phyloP scores from a whole-genome alignment of 2,888 invertebrate species.

The Mermis nigrescens region DNA sequence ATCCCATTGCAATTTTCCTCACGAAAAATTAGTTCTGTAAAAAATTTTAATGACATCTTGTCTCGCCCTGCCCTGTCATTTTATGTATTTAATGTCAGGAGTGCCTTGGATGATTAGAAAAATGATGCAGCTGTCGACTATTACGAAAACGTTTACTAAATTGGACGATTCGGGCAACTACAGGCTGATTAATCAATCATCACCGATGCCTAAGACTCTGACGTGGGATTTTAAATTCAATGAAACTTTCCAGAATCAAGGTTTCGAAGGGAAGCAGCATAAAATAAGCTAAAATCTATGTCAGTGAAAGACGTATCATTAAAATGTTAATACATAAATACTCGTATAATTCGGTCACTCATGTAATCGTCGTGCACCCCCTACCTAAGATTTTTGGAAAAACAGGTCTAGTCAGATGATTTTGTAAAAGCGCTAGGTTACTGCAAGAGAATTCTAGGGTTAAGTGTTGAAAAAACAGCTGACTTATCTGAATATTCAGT shows the following conservation, averaged over 20 bases:
- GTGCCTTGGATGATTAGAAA: constrained; percentile 4
- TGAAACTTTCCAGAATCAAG: not conserved
- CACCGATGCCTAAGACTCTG: not conserved
- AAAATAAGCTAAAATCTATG: not conserved
- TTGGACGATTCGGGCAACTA: not conserved
- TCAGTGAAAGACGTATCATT: not conserved
- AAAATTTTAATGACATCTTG: no score
- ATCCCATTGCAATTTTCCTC: no score
- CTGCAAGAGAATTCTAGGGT: no score
- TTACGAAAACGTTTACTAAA: not conserved
- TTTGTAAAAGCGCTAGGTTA: no score
- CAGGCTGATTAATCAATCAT: not conserved
- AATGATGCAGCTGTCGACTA: not conserved
- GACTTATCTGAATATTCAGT: no score
- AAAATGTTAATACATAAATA: not conserved
- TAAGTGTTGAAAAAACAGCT: no score
- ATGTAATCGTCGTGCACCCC: no score
- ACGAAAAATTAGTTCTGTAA: no score
- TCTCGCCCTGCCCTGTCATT: not conserved
- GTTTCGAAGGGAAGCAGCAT: not conserved
- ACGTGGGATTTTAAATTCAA: not conserved
- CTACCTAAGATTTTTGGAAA: no score
- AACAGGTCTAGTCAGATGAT: no score
- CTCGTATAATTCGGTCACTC: no score
- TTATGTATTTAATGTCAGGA: not conserved